Base-by-base conservation (phyloP, 2,797 vertebrate genomes). In the Knipowitschia caucasica region DNA sequence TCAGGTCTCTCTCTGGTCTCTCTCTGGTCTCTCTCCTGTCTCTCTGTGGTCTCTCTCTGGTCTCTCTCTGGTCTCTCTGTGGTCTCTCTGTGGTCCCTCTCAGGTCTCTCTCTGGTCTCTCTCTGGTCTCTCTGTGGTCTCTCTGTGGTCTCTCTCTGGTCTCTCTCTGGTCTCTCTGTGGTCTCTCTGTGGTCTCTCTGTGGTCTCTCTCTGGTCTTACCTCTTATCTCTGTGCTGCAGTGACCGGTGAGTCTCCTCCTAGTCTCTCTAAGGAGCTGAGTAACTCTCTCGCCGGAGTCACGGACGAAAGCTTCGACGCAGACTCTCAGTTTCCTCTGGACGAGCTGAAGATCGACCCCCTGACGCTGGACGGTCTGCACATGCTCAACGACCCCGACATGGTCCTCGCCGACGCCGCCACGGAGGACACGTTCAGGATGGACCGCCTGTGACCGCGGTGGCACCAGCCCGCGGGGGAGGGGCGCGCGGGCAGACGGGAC, bases 351-450 rank as follows among this genome's bases (percentile, higher is more conserved):
- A 99, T 99, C 21, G 97, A 98, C 85, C 97, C 97, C 9, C 89
- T 99, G 66, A 99, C 97, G 64, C 72, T 99, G 79, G 96, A 99
- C 17, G 97, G 97, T 83, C 91, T 99, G 64, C 97, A 99, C 90
- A 99, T 92, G 91, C 94, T 98, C 64, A 98, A 98, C 0, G 97
- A 98, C 88, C 97, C 97, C 0, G 96, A 99, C 89, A 98, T 99
- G 93, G 96, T 98, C 80, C 93, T 98, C 27, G 76, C 97, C 0
- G 97, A 96, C 88, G 89, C 95, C 0, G 97, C 97, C 86, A 99
- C 97, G 0, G 97, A 99, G 89, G 97, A 99, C 90, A 97, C 97
- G 25, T 99, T 99, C 88, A 91, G 97, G 74, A 99, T 99, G 97
- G 97, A 99, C 84, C 90, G 97, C 73, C 94, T 99, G 93, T 99